Evolutionary conservation across 2,113 vertebrate genomes (phyloP).

Genomic region (Circaetus cinerascens): DNA sequence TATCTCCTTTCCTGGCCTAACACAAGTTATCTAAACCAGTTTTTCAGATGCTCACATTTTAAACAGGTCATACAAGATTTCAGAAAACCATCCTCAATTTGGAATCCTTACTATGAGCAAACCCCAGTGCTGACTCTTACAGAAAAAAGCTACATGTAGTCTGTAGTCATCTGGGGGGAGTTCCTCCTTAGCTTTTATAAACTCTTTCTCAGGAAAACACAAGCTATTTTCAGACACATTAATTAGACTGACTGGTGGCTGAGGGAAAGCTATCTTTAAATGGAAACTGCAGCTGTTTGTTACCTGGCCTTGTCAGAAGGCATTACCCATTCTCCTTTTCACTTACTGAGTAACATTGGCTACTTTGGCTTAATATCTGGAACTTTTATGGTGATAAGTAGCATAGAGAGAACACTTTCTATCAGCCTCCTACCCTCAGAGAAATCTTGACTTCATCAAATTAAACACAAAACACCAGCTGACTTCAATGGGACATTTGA

Average conservation of each 20-base stretch:
- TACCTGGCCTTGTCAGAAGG: neutral
- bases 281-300: neutral
- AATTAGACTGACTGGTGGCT: neutral
- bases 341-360: neutral
- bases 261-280: neutral
- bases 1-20: neutral
- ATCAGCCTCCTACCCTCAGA: neutral
- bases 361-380: neutral
- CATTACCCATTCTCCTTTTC: neutral
- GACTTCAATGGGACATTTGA: neutral
- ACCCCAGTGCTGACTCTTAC: neutral
- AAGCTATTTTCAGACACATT: neutral
- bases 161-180: neutral
- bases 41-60: neutral
- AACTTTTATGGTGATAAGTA: neutral
- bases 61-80: neutral
- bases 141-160: neutral
- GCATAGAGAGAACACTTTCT: neutral
- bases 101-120: neutral
- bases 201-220: neutral
- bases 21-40: neutral
- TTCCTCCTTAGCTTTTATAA: neutral
- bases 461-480: neutral
- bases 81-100: neutral
- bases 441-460: neutral